phyloP scores from a whole-genome alignment of 2,797 vertebrate species.

The Taenioides sp. region DNA sequence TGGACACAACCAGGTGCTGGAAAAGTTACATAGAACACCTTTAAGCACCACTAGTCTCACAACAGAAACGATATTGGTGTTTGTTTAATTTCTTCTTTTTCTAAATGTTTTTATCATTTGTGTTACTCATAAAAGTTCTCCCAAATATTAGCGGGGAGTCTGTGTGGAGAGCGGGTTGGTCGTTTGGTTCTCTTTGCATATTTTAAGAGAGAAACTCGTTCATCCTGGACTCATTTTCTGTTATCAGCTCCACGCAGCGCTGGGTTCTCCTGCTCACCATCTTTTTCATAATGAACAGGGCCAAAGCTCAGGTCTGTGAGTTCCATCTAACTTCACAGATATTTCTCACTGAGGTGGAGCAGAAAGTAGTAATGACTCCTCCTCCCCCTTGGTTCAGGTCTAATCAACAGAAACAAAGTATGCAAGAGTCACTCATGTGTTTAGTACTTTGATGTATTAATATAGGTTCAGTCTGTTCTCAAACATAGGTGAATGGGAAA shows the following conservation, averaged over 20 bases:
- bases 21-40: too few relatives aligned
- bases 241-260: constrained; percentile 65
- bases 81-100: constrained; percentile 15
- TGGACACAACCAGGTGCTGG: too few relatives aligned
- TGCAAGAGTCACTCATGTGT: constrained; percentile 39
- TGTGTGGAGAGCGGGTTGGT: constrained; percentile 37
- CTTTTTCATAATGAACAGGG: constrained; percentile 56
- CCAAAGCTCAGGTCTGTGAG: constrained; percentile 41
- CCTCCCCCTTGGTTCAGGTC: constrained; percentile 20
- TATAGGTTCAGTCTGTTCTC: constrained; percentile 32
- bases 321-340: constrained; percentile 38
- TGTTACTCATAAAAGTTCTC: constrained; percentile 39
- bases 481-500: constrained; percentile 11
- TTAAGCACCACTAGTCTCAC: constrained; percentile 14
- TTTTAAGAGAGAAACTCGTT: constrained; percentile 59
- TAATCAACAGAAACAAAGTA: constrained; percentile 28
- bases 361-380: constrained; percentile 25
- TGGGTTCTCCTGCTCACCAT: constrained; percentile 48
- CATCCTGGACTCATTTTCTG: constrained; percentile 52
- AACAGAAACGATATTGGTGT: constrained; percentile 12
- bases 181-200: constrained; percentile 62
- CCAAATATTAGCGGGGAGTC: constrained; percentile 35
- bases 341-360: constrained; percentile 35
- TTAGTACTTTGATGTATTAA: constrained; percentile 1
- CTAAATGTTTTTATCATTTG: constrained; percentile 18